phyloP scores from a whole-genome alignment of 2,113 vertebrate species.

The Eulemur rufifrons region DNA sequence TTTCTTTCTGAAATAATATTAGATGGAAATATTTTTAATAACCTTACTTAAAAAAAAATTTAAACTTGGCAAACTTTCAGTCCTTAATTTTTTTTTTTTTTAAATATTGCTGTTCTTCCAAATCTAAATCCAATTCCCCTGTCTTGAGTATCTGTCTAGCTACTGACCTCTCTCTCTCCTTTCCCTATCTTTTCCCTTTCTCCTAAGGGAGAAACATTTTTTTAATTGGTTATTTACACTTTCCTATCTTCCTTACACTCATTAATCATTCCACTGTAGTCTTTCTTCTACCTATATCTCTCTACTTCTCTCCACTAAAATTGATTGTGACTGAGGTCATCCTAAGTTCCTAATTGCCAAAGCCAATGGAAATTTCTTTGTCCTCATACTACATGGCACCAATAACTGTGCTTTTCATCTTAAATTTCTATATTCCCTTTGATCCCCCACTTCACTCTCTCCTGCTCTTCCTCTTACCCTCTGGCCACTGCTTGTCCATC shows the following conservation, averaged over 20 bases:
- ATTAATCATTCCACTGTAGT: background rate
- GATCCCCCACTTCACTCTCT: background rate
- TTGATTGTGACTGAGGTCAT: background rate
- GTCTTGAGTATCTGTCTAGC: background rate
- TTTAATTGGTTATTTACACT: background rate
- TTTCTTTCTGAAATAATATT: conserved; percentile 6
- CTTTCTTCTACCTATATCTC: background rate
- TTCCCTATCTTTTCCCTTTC: background rate
- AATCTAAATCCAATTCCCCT: background rate
- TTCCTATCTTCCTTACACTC: background rate
- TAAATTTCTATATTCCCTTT: background rate
- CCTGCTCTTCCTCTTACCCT: background rate
- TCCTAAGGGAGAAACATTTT: background rate
- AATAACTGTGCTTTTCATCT: background rate
- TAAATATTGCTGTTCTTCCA: background rate
- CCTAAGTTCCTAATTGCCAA: background rate
- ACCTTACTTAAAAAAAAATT: background rate
- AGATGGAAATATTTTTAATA: background rate
- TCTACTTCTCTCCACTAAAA: background rate
- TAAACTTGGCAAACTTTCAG: background rate
- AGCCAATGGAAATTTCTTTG: background rate
- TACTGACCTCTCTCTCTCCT: background rate
- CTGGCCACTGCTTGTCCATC: background rate
- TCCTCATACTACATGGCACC: background rate
- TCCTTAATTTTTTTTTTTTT: background rate